Evolutionary conservation across 1,140 invertebrate species (phyloP).

Genomic region (Drosophila aff.): DNA sequence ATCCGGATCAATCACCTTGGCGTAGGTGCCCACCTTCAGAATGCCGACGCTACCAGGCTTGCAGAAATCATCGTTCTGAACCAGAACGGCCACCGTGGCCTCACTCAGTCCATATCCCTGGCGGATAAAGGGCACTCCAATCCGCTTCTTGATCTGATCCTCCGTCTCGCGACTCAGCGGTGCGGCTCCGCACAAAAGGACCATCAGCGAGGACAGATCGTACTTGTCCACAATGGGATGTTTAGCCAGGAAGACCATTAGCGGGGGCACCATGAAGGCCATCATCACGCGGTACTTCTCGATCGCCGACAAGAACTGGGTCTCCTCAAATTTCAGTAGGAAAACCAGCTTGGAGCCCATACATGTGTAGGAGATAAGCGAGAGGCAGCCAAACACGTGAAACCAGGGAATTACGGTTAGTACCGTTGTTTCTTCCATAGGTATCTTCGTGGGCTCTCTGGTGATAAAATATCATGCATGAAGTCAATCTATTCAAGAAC

Average conservation of each 20-base stretch:
- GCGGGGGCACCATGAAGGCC: slow-evolving; percentile 88
- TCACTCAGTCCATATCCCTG: slow-evolving; percentile 91
- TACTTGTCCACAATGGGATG: slow-evolving; percentile 88
- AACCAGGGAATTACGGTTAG: slow-evolving; percentile 88
- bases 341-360: slow-evolving; percentile 87
- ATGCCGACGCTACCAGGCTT: slow-evolving; percentile 88
- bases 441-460: slow-evolving; percentile 67
- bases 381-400: slow-evolving; percentile 88
- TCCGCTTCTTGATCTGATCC: slow-evolving; percentile 82
- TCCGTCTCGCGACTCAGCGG: slow-evolving; percentile 81
- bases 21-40: no score
- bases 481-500: not conserved
- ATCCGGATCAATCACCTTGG: no score
- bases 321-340: slow-evolving; percentile 89
- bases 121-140: slow-evolving; percentile 86
- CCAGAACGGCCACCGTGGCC: slow-evolving; percentile 85
- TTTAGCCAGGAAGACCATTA: slow-evolving; percentile 89
- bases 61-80: slow-evolving; percentile 85
- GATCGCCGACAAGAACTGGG: slow-evolving; percentile 88
- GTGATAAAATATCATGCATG: not conserved
- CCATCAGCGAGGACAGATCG: slow-evolving; percentile 87
- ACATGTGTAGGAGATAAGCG: slow-evolving; percentile 85
- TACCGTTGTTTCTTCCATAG: slow-evolving; percentile 56
- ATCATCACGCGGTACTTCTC: slow-evolving; percentile 87
- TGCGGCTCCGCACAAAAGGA: slow-evolving; percentile 87